Evolutionary conservation across 2,797 vertebrate genomes (phyloP).

Genomic region (Melanogrammus aeglefinus): DNA sequence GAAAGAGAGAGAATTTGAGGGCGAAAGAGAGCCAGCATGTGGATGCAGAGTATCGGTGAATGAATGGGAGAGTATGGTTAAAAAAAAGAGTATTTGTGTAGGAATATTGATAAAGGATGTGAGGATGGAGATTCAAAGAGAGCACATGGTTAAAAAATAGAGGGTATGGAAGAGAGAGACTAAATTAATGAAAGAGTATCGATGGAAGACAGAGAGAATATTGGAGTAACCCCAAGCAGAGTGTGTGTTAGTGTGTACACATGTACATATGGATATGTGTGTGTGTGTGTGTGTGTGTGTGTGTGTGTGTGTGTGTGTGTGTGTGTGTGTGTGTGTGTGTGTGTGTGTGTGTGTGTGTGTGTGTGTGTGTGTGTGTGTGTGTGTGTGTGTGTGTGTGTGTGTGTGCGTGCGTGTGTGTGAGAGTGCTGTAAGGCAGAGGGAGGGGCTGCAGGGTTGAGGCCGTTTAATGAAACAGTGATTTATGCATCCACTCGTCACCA

Average conservation of each 20-base stretch:
- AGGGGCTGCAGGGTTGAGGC: conserved; percentile 39
- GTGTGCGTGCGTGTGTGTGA: background rate
- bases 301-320: conserved; percentile 1
- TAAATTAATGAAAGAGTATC: background rate
- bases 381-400: too few species aligned
- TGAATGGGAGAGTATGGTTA: background rate
- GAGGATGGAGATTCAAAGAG: background rate
- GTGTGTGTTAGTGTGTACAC: background rate
- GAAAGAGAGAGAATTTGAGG: background rate
- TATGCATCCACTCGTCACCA: conserved; percentile 65
- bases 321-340: background rate
- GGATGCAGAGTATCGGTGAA: conserved; percentile 12
- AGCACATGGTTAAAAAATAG: background rate
- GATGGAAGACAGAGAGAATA: background rate
- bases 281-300: background rate
- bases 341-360: conserved; percentile 1
- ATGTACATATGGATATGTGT: background rate
- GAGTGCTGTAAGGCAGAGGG: conserved; percentile 11
- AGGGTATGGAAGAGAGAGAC: background rate
- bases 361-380: background rate
- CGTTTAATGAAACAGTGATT: conserved; percentile 74
- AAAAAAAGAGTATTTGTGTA: background rate
- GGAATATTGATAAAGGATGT: background rate
- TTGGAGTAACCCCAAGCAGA: background rate
- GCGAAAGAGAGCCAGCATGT: conserved; percentile 15